Percentiles rank a stretch among this genome's conserved stretches.
Evolutionary conservation across 1,140 invertebrate genomes (phyloP).

Genomic region (Zophobas atratus): DNA sequence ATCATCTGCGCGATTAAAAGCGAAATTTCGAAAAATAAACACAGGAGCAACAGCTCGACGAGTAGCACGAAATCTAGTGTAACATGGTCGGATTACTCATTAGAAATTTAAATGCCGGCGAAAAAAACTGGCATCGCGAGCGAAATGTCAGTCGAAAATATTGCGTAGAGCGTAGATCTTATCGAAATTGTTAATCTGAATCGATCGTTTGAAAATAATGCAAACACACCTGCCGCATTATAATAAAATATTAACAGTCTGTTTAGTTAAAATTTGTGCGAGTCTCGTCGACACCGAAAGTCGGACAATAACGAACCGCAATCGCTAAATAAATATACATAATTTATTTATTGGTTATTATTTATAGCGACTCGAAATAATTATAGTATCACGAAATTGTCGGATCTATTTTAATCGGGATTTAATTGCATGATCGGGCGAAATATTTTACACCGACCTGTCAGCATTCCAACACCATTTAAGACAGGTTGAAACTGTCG

Average conservation of each 20-base stretch:
- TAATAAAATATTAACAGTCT: conserved; percentile 11
- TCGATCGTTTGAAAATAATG: conserved; percentile 22
- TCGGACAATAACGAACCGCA: not conserved
- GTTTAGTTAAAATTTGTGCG: not conserved
- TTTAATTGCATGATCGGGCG: conserved; percentile 37
- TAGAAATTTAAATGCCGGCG: conserved; percentile 4
- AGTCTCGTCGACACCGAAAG: not conserved
- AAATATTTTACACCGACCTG: conserved; percentile 43
- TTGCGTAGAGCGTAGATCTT: conserved; percentile 8
- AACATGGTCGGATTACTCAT: not conserved
- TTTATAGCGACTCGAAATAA: conserved; percentile 16
- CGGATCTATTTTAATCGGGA: conserved; percentile 14
- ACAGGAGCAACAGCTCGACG: no score
- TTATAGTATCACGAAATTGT: conserved; percentile 39
- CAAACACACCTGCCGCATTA: conserved; percentile 20
- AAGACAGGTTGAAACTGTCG: conserved; percentile 33
- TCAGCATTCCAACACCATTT: conserved; percentile 42
- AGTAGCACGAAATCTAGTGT: no score
- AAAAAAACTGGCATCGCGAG: not conserved
- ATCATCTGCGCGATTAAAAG: not conserved
- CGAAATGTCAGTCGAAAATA: not conserved
- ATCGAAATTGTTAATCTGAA: conserved; percentile 22
- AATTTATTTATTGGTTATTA: not conserved
- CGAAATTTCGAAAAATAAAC: not conserved
- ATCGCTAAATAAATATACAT: conserved; percentile 22